Evolutionary conservation across 2,113 vertebrate genomes (phyloP).

Genomic region (Sylvicapra grimmia): DNA sequence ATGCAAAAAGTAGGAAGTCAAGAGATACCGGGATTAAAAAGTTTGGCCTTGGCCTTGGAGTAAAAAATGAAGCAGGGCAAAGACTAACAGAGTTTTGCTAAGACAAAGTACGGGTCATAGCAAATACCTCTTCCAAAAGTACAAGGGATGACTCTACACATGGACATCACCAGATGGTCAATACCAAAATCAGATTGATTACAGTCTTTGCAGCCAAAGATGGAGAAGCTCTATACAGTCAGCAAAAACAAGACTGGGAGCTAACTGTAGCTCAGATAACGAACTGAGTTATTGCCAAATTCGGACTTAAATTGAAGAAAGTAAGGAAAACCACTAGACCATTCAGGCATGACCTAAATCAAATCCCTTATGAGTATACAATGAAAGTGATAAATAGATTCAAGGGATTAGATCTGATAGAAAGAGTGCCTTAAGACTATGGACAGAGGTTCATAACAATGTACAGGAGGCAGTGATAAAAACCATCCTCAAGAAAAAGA

Average conservation of each 20-base stretch:
- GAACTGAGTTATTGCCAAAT: not conserved
- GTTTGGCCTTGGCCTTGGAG: not conserved
- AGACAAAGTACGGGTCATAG: not conserved
- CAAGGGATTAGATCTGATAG: not conserved
- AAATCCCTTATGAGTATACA: not conserved
- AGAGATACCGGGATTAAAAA: not conserved
- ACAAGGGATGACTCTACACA: not conserved
- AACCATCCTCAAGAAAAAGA: not conserved
- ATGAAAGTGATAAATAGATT: not conserved
- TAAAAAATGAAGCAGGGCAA: not conserved
- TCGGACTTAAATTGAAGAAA: not conserved
- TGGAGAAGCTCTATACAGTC: not conserved
- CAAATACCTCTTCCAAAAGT: not conserved
- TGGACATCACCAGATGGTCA: not conserved
- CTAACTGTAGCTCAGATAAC: not conserved
- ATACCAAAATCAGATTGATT: not conserved
- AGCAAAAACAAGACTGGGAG: not conserved
- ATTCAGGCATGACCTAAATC: not conserved
- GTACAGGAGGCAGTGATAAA: not conserved
- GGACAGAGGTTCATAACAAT: not conserved
- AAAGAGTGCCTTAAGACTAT: not conserved
- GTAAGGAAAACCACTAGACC: not conserved
- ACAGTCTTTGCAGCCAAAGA: not conserved
- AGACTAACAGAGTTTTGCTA: not conserved
- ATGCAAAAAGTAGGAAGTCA: not conserved